These are phyloP conservation scores for Camarhynchus parvulus DNA, from an alignment of 2,113 vertebrate species.

Conservation along the genomic window DNA sequence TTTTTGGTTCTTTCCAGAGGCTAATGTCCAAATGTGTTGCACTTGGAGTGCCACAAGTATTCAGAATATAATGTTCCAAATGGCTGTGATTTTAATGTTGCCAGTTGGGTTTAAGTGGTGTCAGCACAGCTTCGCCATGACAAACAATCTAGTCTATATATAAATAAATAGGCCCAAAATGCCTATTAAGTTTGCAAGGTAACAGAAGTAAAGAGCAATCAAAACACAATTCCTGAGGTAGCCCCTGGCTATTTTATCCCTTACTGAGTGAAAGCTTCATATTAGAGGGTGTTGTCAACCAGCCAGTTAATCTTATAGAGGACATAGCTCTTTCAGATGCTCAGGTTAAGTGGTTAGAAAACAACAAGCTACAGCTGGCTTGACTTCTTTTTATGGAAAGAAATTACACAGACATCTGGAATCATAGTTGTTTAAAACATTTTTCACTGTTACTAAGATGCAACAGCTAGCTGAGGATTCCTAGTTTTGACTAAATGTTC, in stretches of 20 bases:
- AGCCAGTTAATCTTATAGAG: neutral
- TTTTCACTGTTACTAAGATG: neutral
- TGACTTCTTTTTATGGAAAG: neutral
- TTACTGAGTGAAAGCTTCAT: neutral
- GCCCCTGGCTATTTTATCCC: neutral
- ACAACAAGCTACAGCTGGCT: neutral
- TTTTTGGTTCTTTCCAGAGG: neutral
- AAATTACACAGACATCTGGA: neutral
- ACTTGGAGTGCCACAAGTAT: neutral
- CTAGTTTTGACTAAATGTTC: neutral
- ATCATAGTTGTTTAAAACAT: neutral
- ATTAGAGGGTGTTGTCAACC: neutral
- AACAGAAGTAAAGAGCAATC: neutral
- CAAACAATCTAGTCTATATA: neutral
- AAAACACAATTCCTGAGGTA: neutral
- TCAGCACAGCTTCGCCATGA: neutral
- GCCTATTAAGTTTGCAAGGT: neutral
- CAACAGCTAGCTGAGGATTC: neutral
- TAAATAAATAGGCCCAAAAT: neutral
- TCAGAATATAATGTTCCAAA: neutral
- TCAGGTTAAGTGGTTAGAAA: neutral
- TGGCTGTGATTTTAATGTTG: neutral
- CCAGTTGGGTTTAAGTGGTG: slow-evolving; percentile 9
- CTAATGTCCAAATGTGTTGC: neutral
- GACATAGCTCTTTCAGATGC: neutral